phyloP scores from a whole-genome alignment of 2,888 invertebrate genomes.

The Ophion slaviceki region DNA sequence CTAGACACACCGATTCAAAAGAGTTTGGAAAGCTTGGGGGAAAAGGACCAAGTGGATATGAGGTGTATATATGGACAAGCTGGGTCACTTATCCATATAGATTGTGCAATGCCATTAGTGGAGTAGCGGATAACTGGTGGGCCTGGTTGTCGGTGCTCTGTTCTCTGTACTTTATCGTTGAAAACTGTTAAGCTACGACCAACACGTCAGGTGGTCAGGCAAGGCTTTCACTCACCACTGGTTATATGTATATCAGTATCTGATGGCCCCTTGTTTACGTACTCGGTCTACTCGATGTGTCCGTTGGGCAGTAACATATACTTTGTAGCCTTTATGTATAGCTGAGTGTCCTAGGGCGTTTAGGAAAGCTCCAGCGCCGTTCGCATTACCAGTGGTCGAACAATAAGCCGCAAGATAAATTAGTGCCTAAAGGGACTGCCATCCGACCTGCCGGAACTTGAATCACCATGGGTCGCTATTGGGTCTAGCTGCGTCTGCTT shows the following conservation, averaged over 20 bases:
- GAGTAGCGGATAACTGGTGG: conserved; percentile 51
- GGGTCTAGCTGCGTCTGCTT: background rate
- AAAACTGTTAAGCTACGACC: conserved; percentile 64
- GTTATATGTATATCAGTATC: conserved; percentile 29
- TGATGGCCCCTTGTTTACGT: background rate
- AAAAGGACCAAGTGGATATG: conserved; percentile 37
- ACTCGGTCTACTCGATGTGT: background rate
- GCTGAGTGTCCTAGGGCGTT: conserved; percentile 40
- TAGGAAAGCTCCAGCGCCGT: conserved; percentile 34
- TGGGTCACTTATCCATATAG: background rate
- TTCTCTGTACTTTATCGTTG: conserved; percentile 59
- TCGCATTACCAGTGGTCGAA: conserved; percentile 51
- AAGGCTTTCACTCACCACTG: conserved; percentile 35
- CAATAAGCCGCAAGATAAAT: conserved; percentile 63
- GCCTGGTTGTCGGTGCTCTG: conserved; percentile 36
- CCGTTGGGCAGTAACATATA: background rate
- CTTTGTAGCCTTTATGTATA: conserved; percentile 30
- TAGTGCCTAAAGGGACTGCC: conserved; percentile 55
- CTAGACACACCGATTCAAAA: conserved; percentile 58
- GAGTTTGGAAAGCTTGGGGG: conserved; percentile 50
- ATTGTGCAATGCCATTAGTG: conserved; percentile 16
- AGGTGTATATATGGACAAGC: conserved; percentile 13
- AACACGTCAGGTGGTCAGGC: conserved; percentile 54
- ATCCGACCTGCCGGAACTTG: conserved; percentile 16
- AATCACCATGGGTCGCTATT: conserved; percentile 53